Percentiles rank a stretch among this genome's conserved stretches.
Conservation (phyloP, 37 sponge, comb jelly and placozoan genomes). For the Theonella swinhoei region DNA sequence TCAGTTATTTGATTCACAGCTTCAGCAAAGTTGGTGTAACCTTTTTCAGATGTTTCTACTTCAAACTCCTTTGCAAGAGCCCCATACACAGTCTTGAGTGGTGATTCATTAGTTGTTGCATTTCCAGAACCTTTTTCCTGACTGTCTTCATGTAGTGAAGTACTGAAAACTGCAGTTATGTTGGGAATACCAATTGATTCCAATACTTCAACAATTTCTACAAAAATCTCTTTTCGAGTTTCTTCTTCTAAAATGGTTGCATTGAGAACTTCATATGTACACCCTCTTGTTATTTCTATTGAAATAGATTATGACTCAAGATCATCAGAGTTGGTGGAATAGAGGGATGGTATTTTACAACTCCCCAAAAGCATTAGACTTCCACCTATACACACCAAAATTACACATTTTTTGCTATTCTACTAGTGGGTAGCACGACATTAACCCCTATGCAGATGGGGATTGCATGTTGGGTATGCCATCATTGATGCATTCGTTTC, state of each 20-base stretch:
- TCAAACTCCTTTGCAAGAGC: constrained; percentile 14
- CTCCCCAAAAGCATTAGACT: too few relatives aligned
- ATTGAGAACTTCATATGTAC: neutral
- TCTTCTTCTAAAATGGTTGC: neutral
- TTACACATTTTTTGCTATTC: too few relatives aligned
- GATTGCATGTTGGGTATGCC: too few relatives aligned
- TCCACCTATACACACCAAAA: too few relatives aligned
- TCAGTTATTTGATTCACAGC: constrained; percentile 23
- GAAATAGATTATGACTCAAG: too few relatives aligned
- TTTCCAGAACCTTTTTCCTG: neutral
- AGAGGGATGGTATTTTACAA: too few relatives aligned
- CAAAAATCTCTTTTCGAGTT: neutral
- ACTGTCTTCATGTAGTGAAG: neutral
- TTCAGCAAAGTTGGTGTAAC: constrained; percentile 18
- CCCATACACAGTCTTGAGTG: neutral
- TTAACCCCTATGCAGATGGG: too few relatives aligned
- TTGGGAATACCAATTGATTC: neutral
- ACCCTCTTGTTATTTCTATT: neutral
- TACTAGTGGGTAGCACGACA: too few relatives aligned
- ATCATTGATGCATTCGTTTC: too few relatives aligned
- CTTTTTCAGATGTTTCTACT: neutral
- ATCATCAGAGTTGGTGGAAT: neutral
- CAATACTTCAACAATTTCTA: neutral
- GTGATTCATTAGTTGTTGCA: neutral
- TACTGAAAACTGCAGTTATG: neutral